Evolutionary conservation across 2,888 invertebrate genomes (phyloP).

Genomic region (Eristalis pertinax): DNA sequence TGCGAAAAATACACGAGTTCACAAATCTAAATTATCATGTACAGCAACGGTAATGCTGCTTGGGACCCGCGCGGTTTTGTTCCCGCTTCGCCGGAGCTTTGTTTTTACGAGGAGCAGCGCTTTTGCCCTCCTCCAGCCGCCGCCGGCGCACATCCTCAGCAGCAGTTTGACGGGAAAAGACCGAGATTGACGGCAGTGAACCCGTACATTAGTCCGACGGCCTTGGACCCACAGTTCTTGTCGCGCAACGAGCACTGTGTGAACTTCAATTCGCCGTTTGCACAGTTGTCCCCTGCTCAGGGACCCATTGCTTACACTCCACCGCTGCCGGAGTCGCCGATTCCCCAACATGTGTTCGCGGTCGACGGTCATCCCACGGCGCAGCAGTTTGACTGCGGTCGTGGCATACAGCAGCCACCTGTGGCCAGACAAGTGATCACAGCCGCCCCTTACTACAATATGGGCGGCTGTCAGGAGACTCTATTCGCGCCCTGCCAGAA

Average conservation of each 20-base stretch:
- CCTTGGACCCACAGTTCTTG: slow-evolving; percentile 27
- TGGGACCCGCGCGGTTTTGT: slow-evolving; percentile 53
- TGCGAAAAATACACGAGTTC: background rate
- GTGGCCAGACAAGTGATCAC: slow-evolving; percentile 51
- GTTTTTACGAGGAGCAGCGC: slow-evolving; percentile 55
- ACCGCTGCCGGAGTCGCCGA: slow-evolving; percentile 24
- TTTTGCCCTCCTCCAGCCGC: background rate
- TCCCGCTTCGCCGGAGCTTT: slow-evolving; percentile 37
- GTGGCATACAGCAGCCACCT: slow-evolving; percentile 44
- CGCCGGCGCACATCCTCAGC: slow-evolving; percentile 17
- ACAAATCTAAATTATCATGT: slow-evolving; percentile 23
- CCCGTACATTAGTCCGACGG: slow-evolving; percentile 13
- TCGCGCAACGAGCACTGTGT: slow-evolving; percentile 67
- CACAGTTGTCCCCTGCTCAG: slow-evolving; percentile 40
- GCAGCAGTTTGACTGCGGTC: slow-evolving; percentile 40
- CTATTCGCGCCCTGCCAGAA: slow-evolving; percentile 82
- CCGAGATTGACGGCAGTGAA: slow-evolving; percentile 22
- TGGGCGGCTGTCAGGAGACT: slow-evolving; percentile 37
- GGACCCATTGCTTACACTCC: slow-evolving; percentile 66
- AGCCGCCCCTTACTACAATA: slow-evolving; percentile 53
- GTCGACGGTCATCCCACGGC: background rate
- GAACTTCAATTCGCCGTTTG: slow-evolving; percentile 64
- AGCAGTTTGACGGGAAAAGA: slow-evolving; percentile 41
- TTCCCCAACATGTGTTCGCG: slow-evolving; percentile 15
- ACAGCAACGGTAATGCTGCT: slow-evolving; percentile 27